Evolutionary conservation across 2,888 invertebrate genomes (phyloP).

Genomic region (Epinotia ramella): DNA sequence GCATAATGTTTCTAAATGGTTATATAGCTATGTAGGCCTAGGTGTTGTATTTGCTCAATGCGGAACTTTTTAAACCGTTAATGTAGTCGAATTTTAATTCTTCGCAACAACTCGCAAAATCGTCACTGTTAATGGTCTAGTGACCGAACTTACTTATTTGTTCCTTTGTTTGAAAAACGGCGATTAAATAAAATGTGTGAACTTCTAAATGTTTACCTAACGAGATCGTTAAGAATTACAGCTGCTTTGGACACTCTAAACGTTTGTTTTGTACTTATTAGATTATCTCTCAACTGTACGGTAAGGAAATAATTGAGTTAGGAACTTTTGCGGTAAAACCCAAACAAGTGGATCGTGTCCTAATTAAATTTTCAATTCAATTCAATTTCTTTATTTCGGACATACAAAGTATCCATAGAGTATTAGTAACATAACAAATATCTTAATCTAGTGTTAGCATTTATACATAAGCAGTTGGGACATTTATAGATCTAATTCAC

Average conservation of each 20-base stretch:
- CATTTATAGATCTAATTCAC: too few relatives aligned
- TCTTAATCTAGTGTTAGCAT: too few relatives aligned
- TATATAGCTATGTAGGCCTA: background rate
- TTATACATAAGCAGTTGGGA: too few relatives aligned
- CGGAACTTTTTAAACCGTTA: background rate
- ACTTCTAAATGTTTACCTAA: slow-evolving; percentile 34
- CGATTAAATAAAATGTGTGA: slow-evolving; percentile 37
- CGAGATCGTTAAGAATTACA: slow-evolving; percentile 30
- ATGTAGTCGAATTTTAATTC: background rate
- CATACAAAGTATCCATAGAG: too few relatives aligned
- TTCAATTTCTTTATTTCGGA: too few relatives aligned
- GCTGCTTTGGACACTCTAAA: slow-evolving; percentile 8
- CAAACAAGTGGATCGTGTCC: too few relatives aligned
- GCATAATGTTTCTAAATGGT: background rate
- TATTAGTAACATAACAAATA: too few relatives aligned
- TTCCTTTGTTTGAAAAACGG: slow-evolving; percentile 43
- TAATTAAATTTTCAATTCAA: too few relatives aligned
- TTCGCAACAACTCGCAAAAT: slow-evolving; percentile 6
- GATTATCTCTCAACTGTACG: slow-evolving; percentile 19
- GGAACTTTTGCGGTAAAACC: background rate
- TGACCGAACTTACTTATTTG: slow-evolving; percentile 11
- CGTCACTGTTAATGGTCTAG: slow-evolving; percentile 22
- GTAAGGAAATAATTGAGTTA: slow-evolving; percentile 12
- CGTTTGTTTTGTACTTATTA: slow-evolving; percentile 20
- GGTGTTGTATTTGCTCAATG: background rate